Percentiles rank a stretch among this genome's conserved stretches.
phyloP scores from a whole-genome alignment of 2,113 vertebrate species.

The Pardalotus punctatus region DNA sequence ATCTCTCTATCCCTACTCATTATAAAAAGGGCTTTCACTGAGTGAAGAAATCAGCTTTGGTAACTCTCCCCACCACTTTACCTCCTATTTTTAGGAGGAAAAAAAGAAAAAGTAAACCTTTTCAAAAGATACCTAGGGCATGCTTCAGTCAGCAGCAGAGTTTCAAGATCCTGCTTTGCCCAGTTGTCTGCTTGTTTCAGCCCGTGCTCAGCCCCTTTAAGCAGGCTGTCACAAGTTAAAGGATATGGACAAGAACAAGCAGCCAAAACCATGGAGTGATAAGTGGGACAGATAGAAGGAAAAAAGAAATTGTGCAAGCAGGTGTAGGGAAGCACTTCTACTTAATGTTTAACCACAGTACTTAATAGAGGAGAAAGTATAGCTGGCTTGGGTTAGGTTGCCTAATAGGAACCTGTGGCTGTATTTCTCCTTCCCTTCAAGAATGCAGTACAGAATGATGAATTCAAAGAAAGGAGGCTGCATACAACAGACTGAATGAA shows the following conservation, averaged over 20 bases:
- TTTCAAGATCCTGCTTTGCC: neutral
- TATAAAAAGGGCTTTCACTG: neutral
- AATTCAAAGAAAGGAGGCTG: neutral
- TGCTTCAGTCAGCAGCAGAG: neutral
- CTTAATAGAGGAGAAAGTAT: neutral
- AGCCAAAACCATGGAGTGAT: neutral
- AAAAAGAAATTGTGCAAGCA: neutral
- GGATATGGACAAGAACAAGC: neutral
- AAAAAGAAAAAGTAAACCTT: neutral
- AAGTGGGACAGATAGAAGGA: neutral
- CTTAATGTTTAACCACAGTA: conserved; percentile 16
- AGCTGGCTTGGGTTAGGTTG: neutral
- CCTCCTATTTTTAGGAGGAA: neutral
- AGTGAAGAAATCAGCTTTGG: neutral
- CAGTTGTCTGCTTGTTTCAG: neutral
- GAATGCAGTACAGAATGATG: neutral
- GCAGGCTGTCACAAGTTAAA: neutral
- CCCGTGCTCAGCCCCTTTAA: neutral
- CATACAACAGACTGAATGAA: neutral
- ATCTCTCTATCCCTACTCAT: neutral
- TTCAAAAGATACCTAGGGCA: neutral
- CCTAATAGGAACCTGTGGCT: neutral
- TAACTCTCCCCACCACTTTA: neutral
- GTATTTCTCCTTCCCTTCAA: neutral
- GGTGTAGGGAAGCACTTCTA: neutral